Evolutionary conservation across 2,113 vertebrate species (phyloP).

Genomic region (Callionymus lyra): DNA sequence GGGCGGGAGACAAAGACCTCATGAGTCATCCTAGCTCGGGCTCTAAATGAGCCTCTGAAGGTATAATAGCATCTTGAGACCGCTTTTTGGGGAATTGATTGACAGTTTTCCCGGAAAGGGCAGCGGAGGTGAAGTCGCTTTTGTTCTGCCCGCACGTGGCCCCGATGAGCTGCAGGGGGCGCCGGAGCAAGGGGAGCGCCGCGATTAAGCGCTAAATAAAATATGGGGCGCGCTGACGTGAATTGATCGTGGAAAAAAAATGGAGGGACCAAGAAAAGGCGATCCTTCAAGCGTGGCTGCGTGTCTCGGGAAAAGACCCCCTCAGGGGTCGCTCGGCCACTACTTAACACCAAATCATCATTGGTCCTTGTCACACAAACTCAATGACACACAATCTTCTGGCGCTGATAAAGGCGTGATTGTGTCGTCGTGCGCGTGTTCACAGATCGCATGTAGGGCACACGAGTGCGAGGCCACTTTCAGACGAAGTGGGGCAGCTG

Average conservation of each 20-base stretch:
- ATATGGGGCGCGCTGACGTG: slow-evolving; percentile 49
- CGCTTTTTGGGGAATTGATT: too few species aligned
- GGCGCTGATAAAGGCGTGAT: slow-evolving; percentile 20
- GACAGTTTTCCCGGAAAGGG: too few species aligned
- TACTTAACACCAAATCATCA: slow-evolving; percentile 47
- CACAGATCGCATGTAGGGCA: slow-evolving; percentile 12
- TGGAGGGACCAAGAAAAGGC: slow-evolving; percentile 19
- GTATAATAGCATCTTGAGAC: too few species aligned
- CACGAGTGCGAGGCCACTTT: background rate
- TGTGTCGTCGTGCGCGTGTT: slow-evolving; percentile 22
- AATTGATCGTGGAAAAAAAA: slow-evolving; percentile 46
- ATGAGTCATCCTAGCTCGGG: slow-evolving; percentile 4
- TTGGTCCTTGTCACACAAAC: slow-evolving; percentile 46
- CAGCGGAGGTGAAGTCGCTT: too few species aligned
- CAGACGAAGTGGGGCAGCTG: background rate
- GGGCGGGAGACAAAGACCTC: slow-evolving; percentile 7
- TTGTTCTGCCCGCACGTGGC: slow-evolving; percentile 9
- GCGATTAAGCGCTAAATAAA: slow-evolving; percentile 56
- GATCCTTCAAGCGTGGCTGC: slow-evolving; percentile 41
- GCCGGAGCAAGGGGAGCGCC: slow-evolving; percentile 10
- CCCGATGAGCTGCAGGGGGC: slow-evolving; percentile 31
- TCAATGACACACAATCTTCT: slow-evolving; percentile 30
- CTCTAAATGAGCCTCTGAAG: too few species aligned
- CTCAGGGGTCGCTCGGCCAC: slow-evolving; percentile 24
- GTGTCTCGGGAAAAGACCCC: slow-evolving; percentile 31